phyloP scores from a whole-genome alignment of 1,140 invertebrate genomes.

The Leptoteleia sp. region DNA sequence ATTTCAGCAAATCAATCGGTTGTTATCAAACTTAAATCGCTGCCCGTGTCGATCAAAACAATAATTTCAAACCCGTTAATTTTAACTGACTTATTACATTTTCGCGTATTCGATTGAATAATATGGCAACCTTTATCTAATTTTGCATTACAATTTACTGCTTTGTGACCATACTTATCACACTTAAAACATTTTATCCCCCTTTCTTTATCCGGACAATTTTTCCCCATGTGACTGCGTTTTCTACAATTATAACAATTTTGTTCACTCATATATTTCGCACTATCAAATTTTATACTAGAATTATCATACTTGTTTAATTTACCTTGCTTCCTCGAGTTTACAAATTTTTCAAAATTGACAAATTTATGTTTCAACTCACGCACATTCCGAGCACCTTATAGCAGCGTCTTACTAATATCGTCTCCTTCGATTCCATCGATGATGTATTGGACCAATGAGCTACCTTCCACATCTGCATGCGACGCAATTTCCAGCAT shows the following conservation, averaged over 20 bases:
- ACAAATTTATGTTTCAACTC: constrained; percentile 68
- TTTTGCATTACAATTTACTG: constrained; percentile 5
- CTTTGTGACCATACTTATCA: constrained; percentile 34
- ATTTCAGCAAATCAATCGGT: constrained; percentile 1
- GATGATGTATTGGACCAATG: constrained; percentile 72
- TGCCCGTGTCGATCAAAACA: constrained; percentile 26
- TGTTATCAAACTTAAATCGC: constrained; percentile 28
- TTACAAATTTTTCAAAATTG: constrained; percentile 34
- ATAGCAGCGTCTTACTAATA: constrained; percentile 71
- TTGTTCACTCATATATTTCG: constrained; percentile 3
- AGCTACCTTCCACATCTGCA: constrained; percentile 63
- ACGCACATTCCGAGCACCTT: constrained; percentile 66
- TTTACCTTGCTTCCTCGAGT: constrained; percentile 4
- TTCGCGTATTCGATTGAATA: background rate
- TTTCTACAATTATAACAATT: constrained; percentile 38
- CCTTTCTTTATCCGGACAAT: constrained; percentile 22
- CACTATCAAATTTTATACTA: constrained; percentile 12
- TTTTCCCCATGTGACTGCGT: background rate
- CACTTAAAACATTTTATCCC: constrained; percentile 38
- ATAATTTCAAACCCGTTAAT: constrained; percentile 5
- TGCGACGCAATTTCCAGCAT: constrained; percentile 69
- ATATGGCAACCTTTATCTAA: background rate
- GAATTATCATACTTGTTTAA: too few relatives aligned
- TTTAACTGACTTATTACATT: constrained; percentile 18
- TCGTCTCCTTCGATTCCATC: constrained; percentile 72